A percentile compares a stretch with the other conserved stretches of the same genome.
Conservation (phyloP, 2,888 invertebrate genomes). For the Poecilus cupreus region DNA sequence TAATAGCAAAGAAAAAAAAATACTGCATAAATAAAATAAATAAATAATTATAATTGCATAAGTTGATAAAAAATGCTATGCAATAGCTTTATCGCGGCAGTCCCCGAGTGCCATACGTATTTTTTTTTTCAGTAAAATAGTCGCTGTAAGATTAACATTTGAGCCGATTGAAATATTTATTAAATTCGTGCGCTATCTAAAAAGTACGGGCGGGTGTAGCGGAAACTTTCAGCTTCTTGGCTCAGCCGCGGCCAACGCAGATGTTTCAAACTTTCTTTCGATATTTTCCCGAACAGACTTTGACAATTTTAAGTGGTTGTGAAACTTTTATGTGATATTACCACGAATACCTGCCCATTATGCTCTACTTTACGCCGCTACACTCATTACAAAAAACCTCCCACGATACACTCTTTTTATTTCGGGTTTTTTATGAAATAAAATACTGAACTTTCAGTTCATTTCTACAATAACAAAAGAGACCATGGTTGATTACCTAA, state of each 20-base stretch:
- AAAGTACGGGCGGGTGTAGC: neutral
- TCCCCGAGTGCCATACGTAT: neutral
- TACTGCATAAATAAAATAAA: no score
- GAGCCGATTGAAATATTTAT: constrained; percentile 6
- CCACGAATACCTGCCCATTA: constrained; percentile 28
- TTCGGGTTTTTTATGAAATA: no score
- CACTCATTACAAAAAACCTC: neutral
- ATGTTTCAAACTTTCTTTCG: constrained; percentile 37
- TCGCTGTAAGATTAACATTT: neutral
- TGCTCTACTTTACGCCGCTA: neutral
- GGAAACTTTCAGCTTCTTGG: constrained; percentile 2
- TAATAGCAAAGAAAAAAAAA: no score
- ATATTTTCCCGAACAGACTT: constrained; percentile 43
- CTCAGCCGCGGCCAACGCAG: neutral
- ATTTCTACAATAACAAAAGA: no score
- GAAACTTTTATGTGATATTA: constrained; percentile 45
- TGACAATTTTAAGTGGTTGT: constrained; percentile 49
- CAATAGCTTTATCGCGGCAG: no score
- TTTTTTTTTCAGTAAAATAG: neutral
- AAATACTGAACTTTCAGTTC: no score
- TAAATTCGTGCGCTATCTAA: constrained; percentile 1
- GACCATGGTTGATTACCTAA: no score
- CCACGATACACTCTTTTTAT: neutral
- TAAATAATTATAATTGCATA: no score
- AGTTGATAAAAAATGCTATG: no score